phyloP scores from a whole-genome alignment of 2,888 invertebrate species.

The Cybosia mesomella region DNA sequence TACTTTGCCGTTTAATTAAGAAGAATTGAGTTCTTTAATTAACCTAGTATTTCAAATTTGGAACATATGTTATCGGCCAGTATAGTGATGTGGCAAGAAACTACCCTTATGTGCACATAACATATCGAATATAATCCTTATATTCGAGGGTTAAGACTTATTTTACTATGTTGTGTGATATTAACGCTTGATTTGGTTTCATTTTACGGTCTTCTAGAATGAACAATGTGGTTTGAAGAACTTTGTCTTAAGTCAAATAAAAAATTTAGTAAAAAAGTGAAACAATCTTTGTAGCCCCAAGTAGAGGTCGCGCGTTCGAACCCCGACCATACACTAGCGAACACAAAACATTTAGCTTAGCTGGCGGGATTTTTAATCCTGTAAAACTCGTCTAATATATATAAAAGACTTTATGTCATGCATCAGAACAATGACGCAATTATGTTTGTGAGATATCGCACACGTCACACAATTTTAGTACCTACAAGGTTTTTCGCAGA shows the following conservation, averaged over 20 bases:
- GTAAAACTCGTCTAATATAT: too few species aligned
- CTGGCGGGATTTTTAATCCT: not conserved
- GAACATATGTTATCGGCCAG: slow-evolving; percentile 63
- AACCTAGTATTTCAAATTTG: slow-evolving; percentile 36
- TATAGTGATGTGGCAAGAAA: slow-evolving; percentile 64
- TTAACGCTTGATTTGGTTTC: slow-evolving; percentile 60
- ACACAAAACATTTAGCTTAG: not conserved
- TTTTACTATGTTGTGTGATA: slow-evolving; percentile 29
- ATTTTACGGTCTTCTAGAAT: slow-evolving; percentile 71
- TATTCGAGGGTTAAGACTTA: not conserved
- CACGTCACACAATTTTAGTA: too few species aligned
- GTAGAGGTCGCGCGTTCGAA: not conserved
- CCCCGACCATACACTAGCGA: not conserved
- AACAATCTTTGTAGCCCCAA: not conserved
- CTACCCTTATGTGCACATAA: slow-evolving; percentile 6
- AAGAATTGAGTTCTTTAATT: slow-evolving; percentile 52
- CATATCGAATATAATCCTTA: not conserved
- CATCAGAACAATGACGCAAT: too few species aligned
- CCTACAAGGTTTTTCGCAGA: too few species aligned
- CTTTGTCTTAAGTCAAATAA: slow-evolving; percentile 50
- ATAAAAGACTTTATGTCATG: too few species aligned
- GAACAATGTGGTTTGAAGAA: slow-evolving; percentile 77
- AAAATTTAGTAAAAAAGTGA: not conserved
- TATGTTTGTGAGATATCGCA: too few species aligned
- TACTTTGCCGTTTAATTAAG: slow-evolving; percentile 34